Evolutionary conservation across 2,888 invertebrate genomes (phyloP).

Genomic region (Vesta saturnalis): DNA sequence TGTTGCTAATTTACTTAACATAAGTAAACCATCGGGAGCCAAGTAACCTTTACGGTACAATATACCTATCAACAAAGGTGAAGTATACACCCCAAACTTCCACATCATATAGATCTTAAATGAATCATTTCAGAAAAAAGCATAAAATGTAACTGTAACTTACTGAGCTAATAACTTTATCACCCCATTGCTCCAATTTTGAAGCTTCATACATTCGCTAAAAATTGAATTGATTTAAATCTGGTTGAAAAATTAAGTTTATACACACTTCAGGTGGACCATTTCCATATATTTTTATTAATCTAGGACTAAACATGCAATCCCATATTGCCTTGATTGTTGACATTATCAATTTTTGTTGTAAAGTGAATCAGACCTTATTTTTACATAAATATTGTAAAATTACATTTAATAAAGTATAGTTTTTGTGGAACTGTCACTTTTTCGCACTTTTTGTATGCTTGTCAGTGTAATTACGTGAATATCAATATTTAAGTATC

Average conservation of each 20-base stretch:
- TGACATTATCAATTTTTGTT: slow-evolving; percentile 50
- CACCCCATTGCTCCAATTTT: slow-evolving; percentile 76
- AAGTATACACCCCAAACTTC: slow-evolving; percentile 77
- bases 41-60: slow-evolving; percentile 75
- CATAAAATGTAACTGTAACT: slow-evolving; percentile 53
- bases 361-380: no score
- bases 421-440: not conserved
- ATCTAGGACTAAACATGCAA: slow-evolving; percentile 76
- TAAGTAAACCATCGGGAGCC: slow-evolving; percentile 66
- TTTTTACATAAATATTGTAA: slow-evolving; percentile 1
- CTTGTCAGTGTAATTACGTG: not conserved
- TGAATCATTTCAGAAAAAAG: not conserved
- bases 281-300: slow-evolving; percentile 76
- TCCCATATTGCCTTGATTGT: slow-evolving; percentile 67
- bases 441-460: not conserved
- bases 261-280: slow-evolving; percentile 65
- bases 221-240: slow-evolving; percentile 42
- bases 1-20: slow-evolving; percentile 70
- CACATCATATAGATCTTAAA: slow-evolving; percentile 72
- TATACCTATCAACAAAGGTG: slow-evolving; percentile 78
- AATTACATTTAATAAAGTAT: not conserved
- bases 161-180: slow-evolving; percentile 76
- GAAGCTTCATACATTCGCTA: slow-evolving; percentile 76
- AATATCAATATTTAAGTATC: not conserved
- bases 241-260: not conserved